Percentiles rank a stretch among this genome's conserved stretches.
Conservation (phyloP, 2,113 vertebrate species). For the Raja brachyura region DNA sequence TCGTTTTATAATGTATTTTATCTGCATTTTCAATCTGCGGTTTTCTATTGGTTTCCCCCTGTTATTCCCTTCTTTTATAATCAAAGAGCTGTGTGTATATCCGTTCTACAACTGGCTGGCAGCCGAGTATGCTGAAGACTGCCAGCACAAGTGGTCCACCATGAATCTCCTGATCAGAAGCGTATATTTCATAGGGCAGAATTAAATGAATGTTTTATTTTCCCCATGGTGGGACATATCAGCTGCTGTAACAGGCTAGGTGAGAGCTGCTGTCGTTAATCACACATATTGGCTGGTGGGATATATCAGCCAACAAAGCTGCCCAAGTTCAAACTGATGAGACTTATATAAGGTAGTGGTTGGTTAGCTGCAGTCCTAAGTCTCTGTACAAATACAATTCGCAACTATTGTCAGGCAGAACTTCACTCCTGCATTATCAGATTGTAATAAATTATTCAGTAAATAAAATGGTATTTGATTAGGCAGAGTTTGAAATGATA, state of each 20-base stretch:
- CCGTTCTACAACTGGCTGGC: not conserved
- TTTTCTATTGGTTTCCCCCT: not conserved
- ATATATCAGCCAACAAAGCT: not conserved
- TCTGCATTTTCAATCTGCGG: not conserved
- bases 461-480: slow-evolving; percentile 4
- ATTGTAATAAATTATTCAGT: slow-evolving; percentile 1
- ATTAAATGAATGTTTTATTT: not conserved
- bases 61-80: not conserved
- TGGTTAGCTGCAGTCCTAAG: not conserved
- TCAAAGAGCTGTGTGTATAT: not conserved
- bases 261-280: not conserved
- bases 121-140: not conserved
- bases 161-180: slow-evolving; percentile 5
- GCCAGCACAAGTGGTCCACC: not conserved
- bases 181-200: not conserved
- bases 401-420: not conserved
- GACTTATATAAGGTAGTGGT: not conserved
- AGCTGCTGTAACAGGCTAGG: slow-evolving; percentile 9
- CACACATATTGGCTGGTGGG: not conserved
- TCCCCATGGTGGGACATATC: slow-evolving; percentile 9
- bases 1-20: not conserved
- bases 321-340: not conserved
- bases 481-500: not conserved
- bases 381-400: not conserved
- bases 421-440: not conserved